Percentiles rank a stretch among this genome's conserved stretches.
phyloP scores from a whole-genome alignment of 2,797 vertebrate genomes.

The Crax fasciolata region DNA sequence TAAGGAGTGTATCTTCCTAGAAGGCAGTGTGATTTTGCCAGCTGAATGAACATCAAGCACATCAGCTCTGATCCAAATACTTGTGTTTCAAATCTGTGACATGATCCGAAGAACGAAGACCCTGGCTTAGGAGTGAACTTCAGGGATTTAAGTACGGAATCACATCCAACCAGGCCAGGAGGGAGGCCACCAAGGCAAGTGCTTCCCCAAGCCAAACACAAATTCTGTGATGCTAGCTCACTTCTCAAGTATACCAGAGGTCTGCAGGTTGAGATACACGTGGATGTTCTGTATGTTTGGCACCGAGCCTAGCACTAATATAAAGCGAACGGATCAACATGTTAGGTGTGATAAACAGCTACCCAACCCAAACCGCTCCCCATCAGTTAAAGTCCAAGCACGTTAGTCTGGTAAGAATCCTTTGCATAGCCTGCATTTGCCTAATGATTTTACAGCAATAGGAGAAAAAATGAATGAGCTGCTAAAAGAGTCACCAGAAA shows the following conservation, averaged over 20 bases:
- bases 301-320: neutral
- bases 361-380: neutral
- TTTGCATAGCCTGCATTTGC: neutral
- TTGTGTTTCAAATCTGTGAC: neutral
- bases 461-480: neutral
- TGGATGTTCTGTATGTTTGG: neutral
- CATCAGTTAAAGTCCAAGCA: neutral
- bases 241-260: neutral
- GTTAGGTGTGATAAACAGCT: accelerated
- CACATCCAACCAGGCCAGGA: neutral
- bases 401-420: accelerated
- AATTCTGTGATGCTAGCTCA: neutral
- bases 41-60: neutral
- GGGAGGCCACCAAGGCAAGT: neutral
- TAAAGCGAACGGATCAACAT: neutral
- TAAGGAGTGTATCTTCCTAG: neutral
- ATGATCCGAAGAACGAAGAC: neutral
- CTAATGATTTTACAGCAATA: neutral
- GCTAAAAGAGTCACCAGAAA: neutral
- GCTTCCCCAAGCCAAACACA: neutral
- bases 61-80: neutral
- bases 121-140: neutral
- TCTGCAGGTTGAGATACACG: neutral
- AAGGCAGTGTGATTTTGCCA: neutral
- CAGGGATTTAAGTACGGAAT: neutral